Percentiles rank a stretch among this genome's conserved stretches.
These are phyloP conservation scores for Ctenopoma kingsleyae DNA, from an alignment of 2,797 vertebrate species.

Conservation along the genomic window DNA sequence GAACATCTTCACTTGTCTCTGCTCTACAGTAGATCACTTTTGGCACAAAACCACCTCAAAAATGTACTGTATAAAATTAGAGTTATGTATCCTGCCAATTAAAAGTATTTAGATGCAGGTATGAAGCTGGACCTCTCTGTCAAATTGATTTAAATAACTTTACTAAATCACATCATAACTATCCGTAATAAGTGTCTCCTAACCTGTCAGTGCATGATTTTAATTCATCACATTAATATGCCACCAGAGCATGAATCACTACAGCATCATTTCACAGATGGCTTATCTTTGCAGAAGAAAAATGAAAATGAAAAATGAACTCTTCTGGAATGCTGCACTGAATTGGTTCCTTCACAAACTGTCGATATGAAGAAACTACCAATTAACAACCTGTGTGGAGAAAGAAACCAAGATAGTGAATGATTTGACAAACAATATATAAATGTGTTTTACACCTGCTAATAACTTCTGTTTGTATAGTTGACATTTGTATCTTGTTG, in stretches of 20 bases:
- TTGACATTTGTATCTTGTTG: constrained; percentile 21
- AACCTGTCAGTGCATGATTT: constrained; percentile 59
- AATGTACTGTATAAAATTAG: constrained; percentile 1
- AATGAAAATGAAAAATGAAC: constrained; percentile 63
- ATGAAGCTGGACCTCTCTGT: constrained; percentile 12
- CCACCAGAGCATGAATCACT: constrained; percentile 57
- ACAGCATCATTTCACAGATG: constrained; percentile 72
- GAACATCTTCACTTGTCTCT: constrained; percentile 11
- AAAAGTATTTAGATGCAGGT: constrained; percentile 18
- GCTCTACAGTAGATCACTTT: constrained; percentile 7
- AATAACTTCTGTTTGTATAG: constrained; percentile 20
- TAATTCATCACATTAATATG: constrained; percentile 67
- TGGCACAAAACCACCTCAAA: constrained; percentile 11
- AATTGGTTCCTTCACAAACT: constrained; percentile 43
- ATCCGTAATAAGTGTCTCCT: constrained; percentile 33
- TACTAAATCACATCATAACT: constrained; percentile 31
- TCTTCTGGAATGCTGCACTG: constrained; percentile 54
- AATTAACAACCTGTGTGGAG: constrained; percentile 44
- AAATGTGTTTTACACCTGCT: constrained; percentile 35
- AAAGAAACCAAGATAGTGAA: constrained; percentile 39
- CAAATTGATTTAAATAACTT: constrained; percentile 23
- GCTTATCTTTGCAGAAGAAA: constrained; percentile 62
- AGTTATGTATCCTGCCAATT: background rate
- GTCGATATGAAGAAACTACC: constrained; percentile 36
- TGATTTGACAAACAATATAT: constrained; percentile 16